These are phyloP conservation scores for Sinosuthora webbiana DNA, from an alignment of 2,113 vertebrate species.

Conservation along the genomic window DNA sequence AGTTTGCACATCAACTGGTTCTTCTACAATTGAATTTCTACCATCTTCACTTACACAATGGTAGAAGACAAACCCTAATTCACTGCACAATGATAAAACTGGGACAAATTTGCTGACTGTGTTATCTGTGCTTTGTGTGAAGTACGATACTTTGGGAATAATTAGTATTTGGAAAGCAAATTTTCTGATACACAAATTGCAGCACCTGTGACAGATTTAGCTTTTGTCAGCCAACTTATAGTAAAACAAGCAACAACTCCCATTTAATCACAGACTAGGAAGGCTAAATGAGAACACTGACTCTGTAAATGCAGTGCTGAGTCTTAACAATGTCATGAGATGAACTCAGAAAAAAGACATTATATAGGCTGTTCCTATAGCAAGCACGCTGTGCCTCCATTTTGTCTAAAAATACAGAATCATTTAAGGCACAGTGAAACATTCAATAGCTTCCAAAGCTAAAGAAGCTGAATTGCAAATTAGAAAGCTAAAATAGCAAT, in stretches of 20 bases:
- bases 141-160: constrained; percentile 60
- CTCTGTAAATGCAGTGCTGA: constrained; percentile 35
- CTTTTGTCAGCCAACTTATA: constrained; percentile 51
- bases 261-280: constrained; percentile 60
- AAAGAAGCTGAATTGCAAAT: constrained; percentile 33
- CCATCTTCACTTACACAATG: neutral
- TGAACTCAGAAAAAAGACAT: constrained; percentile 7
- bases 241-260: constrained; percentile 44
- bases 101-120: constrained; percentile 51
- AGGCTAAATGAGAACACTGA: constrained; percentile 32
- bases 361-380: neutral
- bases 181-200: constrained; percentile 70
- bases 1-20: neutral
- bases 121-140: constrained; percentile 50
- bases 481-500: constrained; percentile 10
- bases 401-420: constrained; percentile 33
- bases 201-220: constrained; percentile 67
- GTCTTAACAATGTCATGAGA: constrained; percentile 26
- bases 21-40: constrained; percentile 29
- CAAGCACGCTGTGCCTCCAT: neutral
- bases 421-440: neutral
- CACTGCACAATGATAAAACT: constrained; percentile 55
- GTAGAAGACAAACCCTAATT: constrained; percentile 57
- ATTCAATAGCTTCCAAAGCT: constrained; percentile 9
- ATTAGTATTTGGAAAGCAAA: constrained; percentile 67